A percentile compares a stretch with the other conserved stretches of the same genome.
Evolutionary conservation across 2,888 invertebrate species (phyloP).

Genomic region (Smittia sp.): DNA sequence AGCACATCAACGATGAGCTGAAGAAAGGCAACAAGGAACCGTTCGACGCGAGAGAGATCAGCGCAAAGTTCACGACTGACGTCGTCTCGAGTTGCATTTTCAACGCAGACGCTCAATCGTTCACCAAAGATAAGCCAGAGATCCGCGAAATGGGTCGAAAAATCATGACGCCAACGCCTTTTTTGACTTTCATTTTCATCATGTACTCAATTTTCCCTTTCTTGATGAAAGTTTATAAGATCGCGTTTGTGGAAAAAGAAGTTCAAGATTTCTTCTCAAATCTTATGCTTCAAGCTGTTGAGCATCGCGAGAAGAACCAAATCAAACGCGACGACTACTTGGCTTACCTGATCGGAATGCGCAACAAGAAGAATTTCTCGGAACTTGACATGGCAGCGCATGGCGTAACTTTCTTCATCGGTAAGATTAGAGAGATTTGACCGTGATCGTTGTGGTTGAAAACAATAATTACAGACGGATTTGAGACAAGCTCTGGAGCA

Average conservation of each 20-base stretch:
- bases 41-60: constrained; percentile 4
- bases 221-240: constrained; percentile 42
- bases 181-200: constrained; percentile 35
- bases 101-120: constrained; percentile 53
- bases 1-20: constrained; percentile 38
- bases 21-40: constrained; percentile 43
- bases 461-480: no score
- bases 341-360: constrained; percentile 44
- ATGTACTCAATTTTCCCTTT: constrained; percentile 43
- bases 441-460: no score
- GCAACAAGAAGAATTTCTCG: constrained; percentile 45
- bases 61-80: constrained; percentile 52
- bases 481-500: constrained; percentile 46
- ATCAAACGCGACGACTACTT: no score
- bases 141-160: constrained; percentile 41
- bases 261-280: constrained; percentile 44
- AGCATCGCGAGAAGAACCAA: constrained; percentile 40
- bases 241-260: constrained; percentile 42
- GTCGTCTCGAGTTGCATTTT: constrained; percentile 55
- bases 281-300: constrained; percentile 43
- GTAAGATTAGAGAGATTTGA: no score
- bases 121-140: no score
- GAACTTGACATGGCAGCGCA: constrained; percentile 46
- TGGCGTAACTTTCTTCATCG: constrained; percentile 46
- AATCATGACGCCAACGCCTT: constrained; percentile 42